Base-by-base conservation (phyloP, 2,888 invertebrate species). In the Dermolepida albohirtum region DNA sequence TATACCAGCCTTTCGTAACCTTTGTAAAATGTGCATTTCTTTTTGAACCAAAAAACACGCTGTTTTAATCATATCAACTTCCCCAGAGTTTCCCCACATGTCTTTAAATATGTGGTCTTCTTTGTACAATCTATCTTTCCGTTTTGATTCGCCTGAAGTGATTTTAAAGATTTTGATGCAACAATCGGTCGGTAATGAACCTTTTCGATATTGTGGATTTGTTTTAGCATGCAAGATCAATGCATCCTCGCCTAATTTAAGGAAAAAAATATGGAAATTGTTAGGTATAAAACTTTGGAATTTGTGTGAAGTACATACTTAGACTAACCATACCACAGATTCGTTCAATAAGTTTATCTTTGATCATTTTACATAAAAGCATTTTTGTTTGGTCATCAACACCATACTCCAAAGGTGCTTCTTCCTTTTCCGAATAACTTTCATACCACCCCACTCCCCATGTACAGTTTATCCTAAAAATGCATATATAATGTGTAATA, bases 31-130 rank as follows among this genome's bases (percentile, higher is more conserved):
- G 71, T 95, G 89, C 92, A 95, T 95, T 83, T 98, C 97, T 81
- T 98, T 98, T 82, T 98, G 97, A 0, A 97, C 97, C 97, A 97
- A 98, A 79, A 95, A 90, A 70, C 92, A 90, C 6, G 97, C 95
- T 83, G 94, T 92, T 80, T 95, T 95, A 10, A 94, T 86, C 12
- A 95, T 93, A 79, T 94, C 96, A 79, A 92, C 92, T 77, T 93
- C 92, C 64, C 93, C 22, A 22, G 22, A 2, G 2, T 22, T 22
- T 77, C 95, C 95, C 39, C 49, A 64, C 6, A 95, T 90, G 79
- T 93, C 91, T 72, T 92, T 92, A 80, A 96, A 97, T 63, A 94
- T 87, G 80, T 92, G 94, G 81, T 98, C 98, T 52, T 96, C 96
- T 76, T 91, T 90, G 34, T 98, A 96, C 82, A 98, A 98, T 80